Evolutionary conservation across 2,113 vertebrate genomes (phyloP).

Genomic region (Centropristis striata): DNA sequence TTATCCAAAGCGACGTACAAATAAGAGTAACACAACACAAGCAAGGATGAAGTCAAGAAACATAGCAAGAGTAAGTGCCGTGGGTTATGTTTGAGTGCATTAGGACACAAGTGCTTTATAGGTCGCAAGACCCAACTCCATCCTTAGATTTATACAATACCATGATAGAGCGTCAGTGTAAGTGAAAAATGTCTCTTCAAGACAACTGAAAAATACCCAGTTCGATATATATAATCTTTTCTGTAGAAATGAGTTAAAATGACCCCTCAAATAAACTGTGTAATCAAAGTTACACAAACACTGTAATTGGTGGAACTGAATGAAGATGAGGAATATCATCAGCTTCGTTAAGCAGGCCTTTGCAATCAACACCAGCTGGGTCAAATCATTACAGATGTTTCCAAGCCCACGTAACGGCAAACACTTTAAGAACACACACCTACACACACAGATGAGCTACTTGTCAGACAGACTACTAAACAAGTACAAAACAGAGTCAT

Average conservation of each 20-base stretch:
- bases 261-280: background rate
- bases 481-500: too few relatives aligned
- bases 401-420: too few relatives aligned
- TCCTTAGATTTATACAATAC: background rate
- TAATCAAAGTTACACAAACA: background rate
- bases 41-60: too few relatives aligned
- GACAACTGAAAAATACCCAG: background rate
- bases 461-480: too few relatives aligned
- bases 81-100: too few relatives aligned
- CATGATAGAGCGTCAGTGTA: background rate
- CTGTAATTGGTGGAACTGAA: background rate
- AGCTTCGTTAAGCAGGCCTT: background rate
- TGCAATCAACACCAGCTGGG: background rate
- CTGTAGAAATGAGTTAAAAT: background rate
- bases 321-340: slow-evolving; percentile 20
- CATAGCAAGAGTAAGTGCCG: too few relatives aligned
- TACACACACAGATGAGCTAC: too few relatives aligned
- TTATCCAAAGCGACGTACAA: too few relatives aligned
- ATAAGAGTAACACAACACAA: too few relatives aligned
- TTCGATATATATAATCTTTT: background rate
- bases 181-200: background rate
- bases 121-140: too few relatives aligned
- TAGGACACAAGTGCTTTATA: too few relatives aligned
- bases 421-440: too few relatives aligned
- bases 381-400: slow-evolving; percentile 3